Conservation (phyloP, 2,888 invertebrate species). For the Psylliodes chrysocephalus region DNA sequence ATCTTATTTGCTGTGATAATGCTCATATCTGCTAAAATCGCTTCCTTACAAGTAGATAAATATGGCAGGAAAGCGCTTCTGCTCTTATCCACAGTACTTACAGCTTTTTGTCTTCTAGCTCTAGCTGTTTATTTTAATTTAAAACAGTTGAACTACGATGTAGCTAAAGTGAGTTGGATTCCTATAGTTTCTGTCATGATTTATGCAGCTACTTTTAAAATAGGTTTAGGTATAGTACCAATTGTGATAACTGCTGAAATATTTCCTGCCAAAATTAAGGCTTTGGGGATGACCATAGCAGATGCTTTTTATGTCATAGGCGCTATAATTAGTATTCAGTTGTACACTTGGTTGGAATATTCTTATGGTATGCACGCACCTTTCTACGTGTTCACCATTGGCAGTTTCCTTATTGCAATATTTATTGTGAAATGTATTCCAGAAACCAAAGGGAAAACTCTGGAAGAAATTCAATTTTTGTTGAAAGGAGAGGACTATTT, state of each 20-base stretch:
- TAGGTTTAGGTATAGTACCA: conserved; percentile 61
- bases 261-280: conserved; percentile 62
- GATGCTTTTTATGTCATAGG: conserved; percentile 59
- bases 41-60: conserved; percentile 58
- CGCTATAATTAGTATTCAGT: conserved; percentile 55
- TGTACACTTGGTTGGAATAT: conserved; percentile 54
- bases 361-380: conserved; percentile 57
- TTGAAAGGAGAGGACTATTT: conserved; percentile 35
- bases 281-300: conserved; percentile 60
- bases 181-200: conserved; percentile 59
- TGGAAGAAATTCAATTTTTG: conserved; percentile 40
- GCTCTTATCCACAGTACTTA: conserved; percentile 55
- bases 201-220: conserved; percentile 59
- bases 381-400: conserved; percentile 56
- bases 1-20: conserved; percentile 60
- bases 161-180: conserved; percentile 57
- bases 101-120: conserved; percentile 55
- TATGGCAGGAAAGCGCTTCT: conserved; percentile 59
- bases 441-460: conserved; percentile 47
- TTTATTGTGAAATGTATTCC: conserved; percentile 55
- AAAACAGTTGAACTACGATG: conserved; percentile 52
- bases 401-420: conserved; percentile 48
- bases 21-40: conserved; percentile 55
- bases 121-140: conserved; percentile 59
- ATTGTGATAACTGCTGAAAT: conserved; percentile 61